phyloP scores from a whole-genome alignment of 1,140 invertebrate genomes.

The Eufriesea mexicana region DNA sequence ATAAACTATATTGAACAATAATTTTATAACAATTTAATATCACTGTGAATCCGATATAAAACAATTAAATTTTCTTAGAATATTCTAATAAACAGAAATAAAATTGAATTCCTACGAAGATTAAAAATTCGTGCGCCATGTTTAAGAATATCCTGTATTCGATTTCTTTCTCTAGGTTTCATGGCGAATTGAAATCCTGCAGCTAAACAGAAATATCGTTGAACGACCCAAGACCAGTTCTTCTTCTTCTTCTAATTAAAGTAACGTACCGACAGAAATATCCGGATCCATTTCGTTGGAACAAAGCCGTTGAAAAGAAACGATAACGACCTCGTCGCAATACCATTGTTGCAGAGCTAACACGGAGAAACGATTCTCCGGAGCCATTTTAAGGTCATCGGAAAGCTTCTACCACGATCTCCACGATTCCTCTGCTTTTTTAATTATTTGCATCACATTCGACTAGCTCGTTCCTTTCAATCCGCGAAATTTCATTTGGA shows the following conservation, averaged over 20 bases:
- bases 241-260: conserved; percentile 16
- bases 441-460: conserved; percentile 18
- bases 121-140: no score
- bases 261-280: conserved; percentile 8
- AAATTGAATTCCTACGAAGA: no score
- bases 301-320: conserved; percentile 20
- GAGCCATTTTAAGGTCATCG: conserved; percentile 6
- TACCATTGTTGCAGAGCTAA: conserved; percentile 23
- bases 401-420: not conserved
- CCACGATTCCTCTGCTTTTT: not conserved
- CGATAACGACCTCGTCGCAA: conserved; percentile 9
- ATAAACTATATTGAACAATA: no score
- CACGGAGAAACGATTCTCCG: not conserved
- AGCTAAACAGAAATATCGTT: conserved; percentile 1
- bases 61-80: no score
- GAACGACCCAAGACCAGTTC: conserved; percentile 1
- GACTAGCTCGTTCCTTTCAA: not conserved
- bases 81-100: no score
- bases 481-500: not conserved
- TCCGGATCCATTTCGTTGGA: conserved; percentile 20
- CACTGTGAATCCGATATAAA: no score
- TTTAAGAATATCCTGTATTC: not conserved
- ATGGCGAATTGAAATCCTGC: not conserved
- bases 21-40: no score
- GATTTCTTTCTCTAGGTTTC: not conserved